Evolutionary conservation across 2,888 invertebrate species (phyloP).

Genomic region (Plebejus anna): DNA sequence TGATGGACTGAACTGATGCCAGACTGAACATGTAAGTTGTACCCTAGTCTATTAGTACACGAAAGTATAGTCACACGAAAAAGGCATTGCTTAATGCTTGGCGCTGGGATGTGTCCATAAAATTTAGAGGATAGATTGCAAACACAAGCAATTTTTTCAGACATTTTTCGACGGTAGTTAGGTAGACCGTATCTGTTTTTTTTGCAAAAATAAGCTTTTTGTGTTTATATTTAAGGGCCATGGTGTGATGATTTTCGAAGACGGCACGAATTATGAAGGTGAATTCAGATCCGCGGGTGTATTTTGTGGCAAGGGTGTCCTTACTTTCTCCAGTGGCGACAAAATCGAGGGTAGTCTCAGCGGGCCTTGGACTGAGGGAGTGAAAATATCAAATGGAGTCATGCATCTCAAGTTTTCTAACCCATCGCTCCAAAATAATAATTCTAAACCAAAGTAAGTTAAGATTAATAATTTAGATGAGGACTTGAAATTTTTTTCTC

Average conservation of each 20-base stretch:
- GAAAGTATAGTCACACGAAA: too few species aligned
- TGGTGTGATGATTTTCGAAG: conserved; percentile 93
- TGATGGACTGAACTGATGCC: too few species aligned
- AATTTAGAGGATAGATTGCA: too few species aligned
- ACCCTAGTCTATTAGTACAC: too few species aligned
- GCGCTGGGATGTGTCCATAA: too few species aligned
- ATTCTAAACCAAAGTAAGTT: conserved; percentile 79
- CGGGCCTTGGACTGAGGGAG: conserved; percentile 88
- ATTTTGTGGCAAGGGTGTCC: conserved; percentile 88
- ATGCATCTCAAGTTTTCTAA: conserved; percentile 83
- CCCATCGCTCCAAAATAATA: conserved; percentile 76
- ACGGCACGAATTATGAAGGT: conserved; percentile 93
- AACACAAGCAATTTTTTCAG: too few species aligned
- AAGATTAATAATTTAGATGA: too few species aligned
- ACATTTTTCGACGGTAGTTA: too few species aligned
- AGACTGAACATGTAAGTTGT: too few species aligned
- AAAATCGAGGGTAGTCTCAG: conserved; percentile 85
- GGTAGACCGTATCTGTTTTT: too few species aligned
- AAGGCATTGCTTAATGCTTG: too few species aligned
- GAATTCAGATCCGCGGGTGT: conserved; percentile 89
- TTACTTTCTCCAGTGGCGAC: conserved; percentile 89
- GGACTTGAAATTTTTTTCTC: too few species aligned
- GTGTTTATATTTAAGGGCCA: conserved; percentile 81
- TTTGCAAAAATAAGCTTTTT: not conserved
- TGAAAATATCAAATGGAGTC: conserved; percentile 87